These are phyloP conservation scores for Trachythela sp. DNA, from an alignment of 64 coral and sea anemone species.

Conservation along the genomic window DNA sequence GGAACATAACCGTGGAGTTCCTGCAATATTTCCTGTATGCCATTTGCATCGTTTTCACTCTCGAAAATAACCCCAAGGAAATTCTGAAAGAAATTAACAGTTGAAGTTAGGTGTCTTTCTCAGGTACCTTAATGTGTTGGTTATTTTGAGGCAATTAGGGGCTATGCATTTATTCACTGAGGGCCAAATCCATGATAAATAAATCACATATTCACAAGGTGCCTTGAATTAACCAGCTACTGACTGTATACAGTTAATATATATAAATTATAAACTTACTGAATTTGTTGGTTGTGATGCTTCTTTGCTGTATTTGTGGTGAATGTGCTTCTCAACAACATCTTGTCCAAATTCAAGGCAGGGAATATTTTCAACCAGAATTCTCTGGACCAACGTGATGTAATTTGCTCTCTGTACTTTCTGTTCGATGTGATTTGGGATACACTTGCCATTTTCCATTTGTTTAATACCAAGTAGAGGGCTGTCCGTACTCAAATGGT, in stretches of 20 bases:
- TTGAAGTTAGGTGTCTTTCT: neutral
- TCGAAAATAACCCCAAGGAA: conserved; percentile 25
- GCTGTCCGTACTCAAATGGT: neutral
- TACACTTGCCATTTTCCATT: conserved; percentile 48
- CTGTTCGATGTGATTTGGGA: conserved; percentile 27
- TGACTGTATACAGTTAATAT: neutral
- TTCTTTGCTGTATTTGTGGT: conserved; percentile 37
- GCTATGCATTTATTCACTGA: too few relatives aligned
- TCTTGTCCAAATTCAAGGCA: conserved; percentile 32
- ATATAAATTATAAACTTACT: neutral
- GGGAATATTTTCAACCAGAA: conserved; percentile 47
- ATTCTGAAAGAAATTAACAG: neutral
- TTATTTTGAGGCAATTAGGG: too few relatives aligned
- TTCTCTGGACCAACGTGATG: conserved; percentile 36
- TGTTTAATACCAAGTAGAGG: neutral
- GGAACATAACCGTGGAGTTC: conserved; percentile 14
- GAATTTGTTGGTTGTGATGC: conserved; percentile 25
- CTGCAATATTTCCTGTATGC: conserved; percentile 39
- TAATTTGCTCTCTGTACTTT: conserved; percentile 6
- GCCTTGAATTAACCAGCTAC: neutral
- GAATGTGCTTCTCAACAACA: conserved; percentile 28
- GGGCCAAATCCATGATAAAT: too few relatives aligned
- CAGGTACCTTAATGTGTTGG: neutral
- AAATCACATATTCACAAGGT: neutral
- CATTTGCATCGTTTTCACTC: conserved; percentile 33